phyloP scores from a whole-genome alignment of 2,797 vertebrate genomes.

The Mus spretus region DNA sequence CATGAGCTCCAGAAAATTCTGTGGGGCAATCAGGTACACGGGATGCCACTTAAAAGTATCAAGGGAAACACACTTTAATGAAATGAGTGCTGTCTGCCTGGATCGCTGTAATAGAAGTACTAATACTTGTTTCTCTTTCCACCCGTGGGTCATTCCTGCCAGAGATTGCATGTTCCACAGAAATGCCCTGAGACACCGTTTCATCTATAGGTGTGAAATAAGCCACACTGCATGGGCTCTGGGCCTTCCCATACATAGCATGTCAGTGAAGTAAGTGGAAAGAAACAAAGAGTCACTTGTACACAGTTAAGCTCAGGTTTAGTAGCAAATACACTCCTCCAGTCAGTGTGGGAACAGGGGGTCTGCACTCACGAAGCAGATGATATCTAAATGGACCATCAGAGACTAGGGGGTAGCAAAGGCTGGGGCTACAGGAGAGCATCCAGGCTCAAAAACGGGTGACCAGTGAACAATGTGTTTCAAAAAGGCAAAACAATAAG shows the following conservation, averaged over 20 bases:
- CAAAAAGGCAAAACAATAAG: background rate
- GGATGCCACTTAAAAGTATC: background rate
- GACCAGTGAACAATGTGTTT: background rate
- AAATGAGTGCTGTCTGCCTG: background rate
- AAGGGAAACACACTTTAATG: background rate
- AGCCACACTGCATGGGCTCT: rapidly evolving
- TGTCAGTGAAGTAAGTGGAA: background rate
- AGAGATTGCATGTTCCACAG: background rate
- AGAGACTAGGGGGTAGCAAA: background rate
- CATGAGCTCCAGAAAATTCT: background rate
- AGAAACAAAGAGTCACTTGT: too few species aligned
- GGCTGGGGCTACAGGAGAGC: background rate
- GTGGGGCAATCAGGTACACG: background rate
- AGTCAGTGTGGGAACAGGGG: background rate
- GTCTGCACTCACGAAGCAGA: background rate
- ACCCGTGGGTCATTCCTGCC: background rate
- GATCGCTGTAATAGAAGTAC: background rate
- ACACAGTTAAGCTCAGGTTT: background rate
- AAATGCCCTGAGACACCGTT: too few species aligned
- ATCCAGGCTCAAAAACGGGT: background rate
- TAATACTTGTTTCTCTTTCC: background rate
- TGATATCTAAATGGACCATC: background rate
- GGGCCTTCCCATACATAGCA: background rate
- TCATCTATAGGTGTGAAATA: background rate
- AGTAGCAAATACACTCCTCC: background rate